Evolutionary conservation across 2,888 invertebrate genomes (phyloP), one percentile per base, ranked within the genome.

Genomic region (Acholoe squamosa): DNA sequence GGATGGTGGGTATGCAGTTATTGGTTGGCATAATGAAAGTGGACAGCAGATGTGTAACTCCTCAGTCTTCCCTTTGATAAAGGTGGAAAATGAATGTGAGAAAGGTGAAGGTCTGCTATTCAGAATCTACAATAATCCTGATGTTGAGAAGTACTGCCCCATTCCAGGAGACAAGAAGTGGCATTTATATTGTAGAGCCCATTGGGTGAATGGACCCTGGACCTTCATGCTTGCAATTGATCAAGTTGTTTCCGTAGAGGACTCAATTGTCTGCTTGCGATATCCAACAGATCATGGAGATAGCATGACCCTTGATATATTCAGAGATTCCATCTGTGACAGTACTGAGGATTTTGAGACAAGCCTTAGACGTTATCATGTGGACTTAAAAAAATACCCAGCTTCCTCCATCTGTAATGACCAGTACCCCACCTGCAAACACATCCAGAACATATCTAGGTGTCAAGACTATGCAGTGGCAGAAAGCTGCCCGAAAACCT

Each of bases 61-160:
- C 25, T 71, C 71, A n/a, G 28, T 28, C 0, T 5, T 71, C 14
- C 71, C 71, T 28, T 28, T 71, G 71, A 71, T 71, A 28, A 71
- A 71, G 71, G 28, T 71, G 25, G 71, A 71, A 16, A 28, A 28
- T 71, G 71, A 71, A 28, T 71, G 71, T 31, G 71, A 71, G 71
- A 71, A 28, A 0, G 71, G 71, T 1, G 71, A 71, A 5, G 71
- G 71, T 5, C 31, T 71, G 12, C 14, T 28, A 71, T n/a, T 71
- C 14, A n/a, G n/a, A 61, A n/a, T 61, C 61, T n/a, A 19, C 5
- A 5, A 61, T 3, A 3, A 22, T 19, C 5, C 25, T 16, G 25
- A 71, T 25, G 71, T 14, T n/a, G 31, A 71, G 25, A 25, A 71
- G 25, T 7, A n/a, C 5, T 71, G 71, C 28, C 71, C 71, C 31